Percentiles rank a stretch among this genome's conserved stretches.
phyloP scores from a whole-genome alignment of 2,113 vertebrate species.

The Brachirus orientalis region DNA sequence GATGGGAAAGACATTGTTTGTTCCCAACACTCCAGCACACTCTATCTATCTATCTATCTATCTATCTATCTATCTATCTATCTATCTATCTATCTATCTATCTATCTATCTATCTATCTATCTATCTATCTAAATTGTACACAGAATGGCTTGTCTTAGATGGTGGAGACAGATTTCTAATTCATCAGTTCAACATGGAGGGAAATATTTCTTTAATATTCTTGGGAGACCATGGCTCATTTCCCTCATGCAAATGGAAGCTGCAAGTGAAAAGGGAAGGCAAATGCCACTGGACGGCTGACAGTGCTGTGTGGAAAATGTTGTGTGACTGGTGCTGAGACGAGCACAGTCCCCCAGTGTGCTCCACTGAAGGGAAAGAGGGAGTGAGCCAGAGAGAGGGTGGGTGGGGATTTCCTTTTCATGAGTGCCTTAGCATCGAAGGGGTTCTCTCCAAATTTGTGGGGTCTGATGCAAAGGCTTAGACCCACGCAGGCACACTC shows the following conservation, averaged over 20 bases:
- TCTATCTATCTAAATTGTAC: neutral
- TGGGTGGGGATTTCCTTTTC: slow-evolving; percentile 71
- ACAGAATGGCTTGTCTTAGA: neutral
- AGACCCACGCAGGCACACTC: neutral
- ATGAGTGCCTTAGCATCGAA: slow-evolving; percentile 50
- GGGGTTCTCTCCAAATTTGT: slow-evolving; percentile 45
- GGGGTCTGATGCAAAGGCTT: neutral
- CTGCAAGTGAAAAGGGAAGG: slow-evolving; percentile 57
- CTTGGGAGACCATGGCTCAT: slow-evolving; percentile 63
- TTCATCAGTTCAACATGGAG: slow-evolving; percentile 34
- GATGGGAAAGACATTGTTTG: too few relatives aligned
- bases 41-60: too few relatives aligned
- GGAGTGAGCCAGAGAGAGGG: slow-evolving; percentile 23
- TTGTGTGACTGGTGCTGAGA: slow-evolving; percentile 64
- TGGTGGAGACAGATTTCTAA: slow-evolving; percentile 1
- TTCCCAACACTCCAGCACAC: slow-evolving; percentile 21
- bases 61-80: too few relatives aligned
- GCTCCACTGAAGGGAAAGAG: slow-evolving; percentile 55
- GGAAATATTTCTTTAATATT: slow-evolving; percentile 38
- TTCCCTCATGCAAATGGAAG: slow-evolving; percentile 83
- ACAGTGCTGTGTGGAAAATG: slow-evolving; percentile 77
- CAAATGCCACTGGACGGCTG: slow-evolving; percentile 69
- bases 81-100: too few relatives aligned
- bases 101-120: too few relatives aligned
- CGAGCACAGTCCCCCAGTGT: slow-evolving; percentile 75